A percentile compares a stretch with the other conserved stretches of the same genome.
These are phyloP conservation scores for Tridacna crocea DNA, from an alignment of 2,888 invertebrate genomes.

Conservation along the genomic window DNA sequence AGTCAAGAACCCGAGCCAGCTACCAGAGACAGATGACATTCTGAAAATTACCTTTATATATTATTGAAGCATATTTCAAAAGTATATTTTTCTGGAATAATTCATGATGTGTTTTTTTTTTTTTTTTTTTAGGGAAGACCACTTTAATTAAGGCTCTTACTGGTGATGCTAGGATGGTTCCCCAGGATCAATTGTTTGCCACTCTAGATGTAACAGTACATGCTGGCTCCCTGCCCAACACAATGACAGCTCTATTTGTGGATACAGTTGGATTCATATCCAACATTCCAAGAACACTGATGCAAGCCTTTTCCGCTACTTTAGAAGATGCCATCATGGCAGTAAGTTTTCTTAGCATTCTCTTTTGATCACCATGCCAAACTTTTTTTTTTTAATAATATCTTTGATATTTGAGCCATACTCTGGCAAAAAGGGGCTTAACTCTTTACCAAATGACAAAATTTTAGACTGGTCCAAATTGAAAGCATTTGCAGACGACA, in stretches of 20 bases:
- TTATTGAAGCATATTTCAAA: background rate
- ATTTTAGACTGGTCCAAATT: too few relatives aligned
- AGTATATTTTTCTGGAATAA: background rate
- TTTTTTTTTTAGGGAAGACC: slow-evolving; percentile 87
- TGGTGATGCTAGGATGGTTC: slow-evolving; percentile 87
- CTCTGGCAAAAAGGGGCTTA: too few relatives aligned
- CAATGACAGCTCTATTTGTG: slow-evolving; percentile 89
- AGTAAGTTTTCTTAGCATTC: slow-evolving; percentile 80
- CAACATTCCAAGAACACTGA: slow-evolving; percentile 91
- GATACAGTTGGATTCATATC: slow-evolving; percentile 96
- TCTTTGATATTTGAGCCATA: too few relatives aligned
- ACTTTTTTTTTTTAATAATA: too few relatives aligned
- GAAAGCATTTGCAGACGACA: too few relatives aligned
- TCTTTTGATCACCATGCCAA: too few relatives aligned
- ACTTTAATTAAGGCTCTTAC: slow-evolving; percentile 92
- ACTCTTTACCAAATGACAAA: too few relatives aligned
- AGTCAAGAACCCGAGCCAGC: too few relatives aligned
- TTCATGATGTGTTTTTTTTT: slow-evolving; percentile 20
- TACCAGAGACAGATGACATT: too few relatives aligned
- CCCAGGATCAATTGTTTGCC: slow-evolving; percentile 91
- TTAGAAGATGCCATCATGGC: slow-evolving; percentile 92
- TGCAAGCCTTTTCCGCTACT: slow-evolving; percentile 92
- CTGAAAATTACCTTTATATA: too few relatives aligned
- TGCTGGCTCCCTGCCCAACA: slow-evolving; percentile 88
- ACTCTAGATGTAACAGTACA: slow-evolving; percentile 94